Base-by-base conservation (phyloP, 2,888 invertebrate genomes). In the Tachina grossa region DNA sequence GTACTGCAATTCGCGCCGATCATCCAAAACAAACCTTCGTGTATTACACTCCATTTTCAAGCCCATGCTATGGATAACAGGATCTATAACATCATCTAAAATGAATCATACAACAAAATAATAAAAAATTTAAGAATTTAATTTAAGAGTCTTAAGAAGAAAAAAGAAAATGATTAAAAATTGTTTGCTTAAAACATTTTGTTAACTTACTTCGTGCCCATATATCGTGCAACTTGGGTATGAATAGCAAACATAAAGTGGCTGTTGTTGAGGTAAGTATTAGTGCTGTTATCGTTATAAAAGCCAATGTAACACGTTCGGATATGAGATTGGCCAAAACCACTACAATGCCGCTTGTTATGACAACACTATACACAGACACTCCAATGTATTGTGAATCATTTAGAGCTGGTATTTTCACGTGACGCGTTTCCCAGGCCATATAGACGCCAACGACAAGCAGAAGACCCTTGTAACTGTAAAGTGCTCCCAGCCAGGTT, bases 371-470 rank as follows among this genome's bases (percentile, higher is more conserved):
- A 91, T 98, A 98, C 0, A 98, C 98, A 88, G 97, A 97, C 92
- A 98, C 96, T 13, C 97, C 98, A 88, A 98, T 98, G 92, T 98
- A 97, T 91, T 97, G 97, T 8, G 98, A 98, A 93, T 98, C 98
- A 93, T 98, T 98, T 41, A 98, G 93, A 0, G 97, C 97, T 14
- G 97, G 96, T 89, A 98, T 97, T 93, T 98, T 97, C 39, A 98
- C 97, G 92, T 97, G 96, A 72, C 97, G 95, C 11, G 98, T 98
- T 93, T 98, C 97, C 98, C 98, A 98, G 0, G 98, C 98, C 98
- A 98, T 98, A 93, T 97, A 98, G 5, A 97, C 96, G 0, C 98
- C 98, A 84, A 98, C 97, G 45, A 97, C 94, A 16, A 98, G 94
- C 19, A 98, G 94, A 0, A 98, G 94, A 1, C 97, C 97, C 92